Base-by-base conservation (phyloP, 1,140 invertebrate genomes). In the Adoxophyes honmai region DNA sequence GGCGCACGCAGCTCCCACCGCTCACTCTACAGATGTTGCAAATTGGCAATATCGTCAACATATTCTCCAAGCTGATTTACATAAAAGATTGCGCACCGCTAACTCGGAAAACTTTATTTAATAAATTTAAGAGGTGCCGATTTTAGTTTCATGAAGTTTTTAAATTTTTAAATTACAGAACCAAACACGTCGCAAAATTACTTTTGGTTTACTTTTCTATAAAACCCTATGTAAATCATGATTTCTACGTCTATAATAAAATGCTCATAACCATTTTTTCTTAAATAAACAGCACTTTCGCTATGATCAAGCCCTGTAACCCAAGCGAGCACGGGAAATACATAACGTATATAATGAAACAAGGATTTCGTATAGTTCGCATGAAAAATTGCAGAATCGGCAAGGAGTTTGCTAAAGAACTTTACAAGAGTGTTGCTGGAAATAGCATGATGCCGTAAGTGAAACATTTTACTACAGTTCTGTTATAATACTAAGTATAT, bases 381-480 rank as follows among this genome's bases (percentile, higher is more conserved):
- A 84, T 88, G 79, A 88, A 82, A 62, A 86, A 85, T 66, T 80
- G 78, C 6, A 86, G 77, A 78, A 55, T 88, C 18, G 73, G 56
- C 34, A 86, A 86, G 70, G 80, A 88, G 21, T 80, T 85, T 56
- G 85, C 83, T 16, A 77, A 80, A 62, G 64, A 71, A 52, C 57
- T 88, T 9, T 88, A 86, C 37, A 64, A 55, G 18, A 69, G 64
- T 60, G 68, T 82, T 15, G 53, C 73, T 53, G 80, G 77, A 34
- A 78, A 64, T 60, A 78, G 72, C 35, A 77, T 78, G 70, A 52
- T 88, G 15, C 85, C 85, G 81, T 86, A 60, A 73, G 75, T 73
- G 60, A 8, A 13, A 35, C 42, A 1, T n/a, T 3, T 28, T 28
- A 3, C 6, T 3, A 28, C 21, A 28, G n/a, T n/a, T n/a, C n/a